phyloP scores from a whole-genome alignment of 2,113 vertebrate genomes.

The Phaethon lepturus region DNA sequence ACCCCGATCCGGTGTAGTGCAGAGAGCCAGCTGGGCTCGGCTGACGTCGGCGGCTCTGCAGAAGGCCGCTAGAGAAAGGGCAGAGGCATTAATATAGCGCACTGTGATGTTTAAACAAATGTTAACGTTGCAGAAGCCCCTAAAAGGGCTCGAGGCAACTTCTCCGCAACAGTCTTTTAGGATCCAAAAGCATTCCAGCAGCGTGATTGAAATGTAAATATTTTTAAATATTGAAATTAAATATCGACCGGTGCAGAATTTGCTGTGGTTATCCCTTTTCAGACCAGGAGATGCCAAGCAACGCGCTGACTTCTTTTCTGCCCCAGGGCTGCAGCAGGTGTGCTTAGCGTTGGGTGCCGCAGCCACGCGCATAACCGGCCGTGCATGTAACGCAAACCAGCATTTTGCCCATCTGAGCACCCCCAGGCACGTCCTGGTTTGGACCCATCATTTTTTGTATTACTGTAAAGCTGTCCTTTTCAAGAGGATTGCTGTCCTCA shows the following conservation, averaged over 20 bases:
- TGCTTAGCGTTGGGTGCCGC: background rate
- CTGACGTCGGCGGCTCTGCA: background rate
- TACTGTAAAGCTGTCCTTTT: background rate
- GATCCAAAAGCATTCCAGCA: background rate
- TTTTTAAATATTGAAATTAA: background rate
- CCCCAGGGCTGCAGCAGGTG: fast-evolving
- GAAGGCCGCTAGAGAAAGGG: background rate
- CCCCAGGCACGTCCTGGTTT: fast-evolving
- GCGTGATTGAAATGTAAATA: background rate
- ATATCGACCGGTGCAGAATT: background rate
- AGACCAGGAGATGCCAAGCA: background rate
- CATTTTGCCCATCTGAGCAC: background rate
- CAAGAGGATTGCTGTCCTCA: fast-evolving
- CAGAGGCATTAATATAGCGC: background rate
- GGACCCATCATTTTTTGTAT: background rate
- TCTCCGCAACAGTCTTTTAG: too few relatives aligned
- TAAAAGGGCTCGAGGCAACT: background rate
- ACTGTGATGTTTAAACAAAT: background rate
- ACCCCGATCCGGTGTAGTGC: fast-evolving
- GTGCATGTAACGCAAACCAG: fast-evolving
- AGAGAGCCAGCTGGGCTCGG: background rate
- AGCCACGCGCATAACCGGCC: fast-evolving
- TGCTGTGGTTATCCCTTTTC: background rate
- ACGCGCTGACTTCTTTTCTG: background rate
- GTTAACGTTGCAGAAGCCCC: background rate